These are phyloP conservation scores for Nesometra sesokonis DNA, from an alignment of 35 echinoderm and acorn worm genomes.

Conservation along the genomic window DNA sequence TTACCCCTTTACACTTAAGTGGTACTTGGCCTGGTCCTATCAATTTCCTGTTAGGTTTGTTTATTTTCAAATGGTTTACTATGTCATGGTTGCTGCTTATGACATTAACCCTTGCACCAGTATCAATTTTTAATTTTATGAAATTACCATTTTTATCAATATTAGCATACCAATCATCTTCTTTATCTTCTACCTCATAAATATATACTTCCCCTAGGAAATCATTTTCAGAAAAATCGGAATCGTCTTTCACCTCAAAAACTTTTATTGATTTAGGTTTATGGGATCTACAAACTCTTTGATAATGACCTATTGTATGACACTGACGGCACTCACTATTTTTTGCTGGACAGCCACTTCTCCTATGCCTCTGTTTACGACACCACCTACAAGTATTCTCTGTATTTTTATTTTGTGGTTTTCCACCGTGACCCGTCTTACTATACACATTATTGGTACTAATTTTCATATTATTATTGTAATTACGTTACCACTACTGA, in stretches of 20 bases:
- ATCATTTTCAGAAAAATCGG: not conserved
- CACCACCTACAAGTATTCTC: not conserved
- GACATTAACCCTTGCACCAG: slow-evolving; percentile 6
- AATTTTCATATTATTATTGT: not conserved
- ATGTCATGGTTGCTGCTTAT: not conserved
- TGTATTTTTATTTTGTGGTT: not conserved
- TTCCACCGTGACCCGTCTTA: not conserved
- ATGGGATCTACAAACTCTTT: not conserved
- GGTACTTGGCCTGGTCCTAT: not conserved
- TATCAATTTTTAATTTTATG: slow-evolving; percentile 21
- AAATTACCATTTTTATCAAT: not conserved
- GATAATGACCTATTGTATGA: not conserved
- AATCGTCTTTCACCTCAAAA: not conserved
- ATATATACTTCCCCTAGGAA: slow-evolving; percentile 16
- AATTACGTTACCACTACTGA: not conserved
- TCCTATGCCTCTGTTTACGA: not conserved
- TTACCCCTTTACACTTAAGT: not conserved
- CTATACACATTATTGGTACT: too few species aligned
- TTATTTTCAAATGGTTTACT: not conserved
- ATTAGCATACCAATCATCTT: slow-evolving; percentile 1
- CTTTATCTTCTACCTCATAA: slow-evolving; percentile 2
- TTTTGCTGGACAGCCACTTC: not conserved
- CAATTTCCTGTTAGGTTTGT: not conserved
- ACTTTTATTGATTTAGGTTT: not conserved
- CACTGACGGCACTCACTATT: not conserved